A percentile compares a stretch with the other conserved stretches of the same genome.
Conservation (phyloP, 2,797 vertebrate species). For the Sparus aurata region DNA sequence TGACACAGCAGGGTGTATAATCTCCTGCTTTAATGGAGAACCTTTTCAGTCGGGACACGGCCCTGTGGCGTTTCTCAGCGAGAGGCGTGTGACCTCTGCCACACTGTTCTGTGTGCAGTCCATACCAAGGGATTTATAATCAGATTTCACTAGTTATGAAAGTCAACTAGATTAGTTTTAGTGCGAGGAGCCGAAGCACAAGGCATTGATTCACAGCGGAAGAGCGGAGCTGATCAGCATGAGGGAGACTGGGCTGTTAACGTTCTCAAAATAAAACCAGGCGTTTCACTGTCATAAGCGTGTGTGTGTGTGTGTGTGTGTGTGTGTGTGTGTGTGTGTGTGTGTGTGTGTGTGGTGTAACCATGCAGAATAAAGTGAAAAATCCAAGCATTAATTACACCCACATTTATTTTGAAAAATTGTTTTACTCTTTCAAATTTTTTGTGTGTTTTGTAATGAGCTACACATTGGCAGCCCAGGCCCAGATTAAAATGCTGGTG, state of each 20-base stretch:
- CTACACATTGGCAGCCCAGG: too few relatives aligned
- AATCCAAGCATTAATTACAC: not conserved
- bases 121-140: slow-evolving; percentile 72
- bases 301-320: not conserved
- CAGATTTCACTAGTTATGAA: slow-evolving; percentile 80
- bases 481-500: too few relatives aligned
- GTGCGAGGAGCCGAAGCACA: slow-evolving; percentile 57
- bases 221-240: slow-evolving; percentile 58
- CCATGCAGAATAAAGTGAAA: not conserved
- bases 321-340: not conserved
- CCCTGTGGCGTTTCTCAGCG: slow-evolving; percentile 68
- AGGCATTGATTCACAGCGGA: slow-evolving; percentile 69
- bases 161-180: slow-evolving; percentile 75
- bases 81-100: slow-evolving; percentile 75
- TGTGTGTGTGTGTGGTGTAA: not conserved
- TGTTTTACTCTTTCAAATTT: not conserved
- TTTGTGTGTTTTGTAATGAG: not conserved
- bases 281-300: slow-evolving; percentile 17
- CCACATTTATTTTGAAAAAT: not conserved
- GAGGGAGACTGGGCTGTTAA: slow-evolving; percentile 47
- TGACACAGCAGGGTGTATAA: slow-evolving; percentile 57
- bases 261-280: slow-evolving; percentile 37
- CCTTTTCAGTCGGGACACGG: slow-evolving; percentile 48
- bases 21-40: slow-evolving; percentile 55
- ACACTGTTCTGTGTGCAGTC: slow-evolving; percentile 63